Percentiles rank a stretch among this genome's conserved stretches.
These are phyloP conservation scores for Cloeon dipterum DNA, from an alignment of 2,888 invertebrate genomes.

Conservation along the genomic window DNA sequence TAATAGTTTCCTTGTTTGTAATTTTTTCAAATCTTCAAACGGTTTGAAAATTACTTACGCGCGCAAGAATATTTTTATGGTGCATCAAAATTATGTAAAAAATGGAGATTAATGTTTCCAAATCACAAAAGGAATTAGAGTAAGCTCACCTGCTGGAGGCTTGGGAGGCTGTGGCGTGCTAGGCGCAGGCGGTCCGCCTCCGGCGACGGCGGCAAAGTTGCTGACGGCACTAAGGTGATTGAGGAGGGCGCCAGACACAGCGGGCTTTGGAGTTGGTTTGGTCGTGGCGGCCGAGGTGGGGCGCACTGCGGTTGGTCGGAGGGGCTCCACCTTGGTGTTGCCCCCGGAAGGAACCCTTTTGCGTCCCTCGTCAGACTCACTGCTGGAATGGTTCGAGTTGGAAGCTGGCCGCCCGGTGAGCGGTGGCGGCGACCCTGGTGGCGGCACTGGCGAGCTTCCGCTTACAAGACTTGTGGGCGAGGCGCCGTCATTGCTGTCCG, in stretches of 20 bases:
- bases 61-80: no score
- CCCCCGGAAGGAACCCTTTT: background rate
- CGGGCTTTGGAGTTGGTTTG: constrained; percentile 23
- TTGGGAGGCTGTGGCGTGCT: no score
- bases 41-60: no score
- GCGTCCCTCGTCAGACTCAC: background rate
- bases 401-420: constrained; percentile 11
- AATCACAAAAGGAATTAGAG: no score
- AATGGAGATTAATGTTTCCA: no score
- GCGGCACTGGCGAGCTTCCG: constrained; percentile 51
- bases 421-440: constrained; percentile 16
- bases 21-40: no score
- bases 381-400: constrained; percentile 1
- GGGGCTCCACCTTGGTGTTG: constrained; percentile 36
- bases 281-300: constrained; percentile 21
- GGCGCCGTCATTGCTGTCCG: constrained; percentile 59
- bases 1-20: no score
- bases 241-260: constrained; percentile 17
- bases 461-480: constrained; percentile 68
- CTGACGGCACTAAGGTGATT: constrained; percentile 14
- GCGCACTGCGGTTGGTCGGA: constrained; percentile 63
- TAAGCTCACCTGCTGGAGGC: no score
- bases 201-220: constrained; percentile 15
- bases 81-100: no score
- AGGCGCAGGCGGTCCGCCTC: constrained; percentile 10